These are phyloP conservation scores for Ptiloglossa arizonensis DNA, from an alignment of 1,140 invertebrate species.

Conservation along the genomic window DNA sequence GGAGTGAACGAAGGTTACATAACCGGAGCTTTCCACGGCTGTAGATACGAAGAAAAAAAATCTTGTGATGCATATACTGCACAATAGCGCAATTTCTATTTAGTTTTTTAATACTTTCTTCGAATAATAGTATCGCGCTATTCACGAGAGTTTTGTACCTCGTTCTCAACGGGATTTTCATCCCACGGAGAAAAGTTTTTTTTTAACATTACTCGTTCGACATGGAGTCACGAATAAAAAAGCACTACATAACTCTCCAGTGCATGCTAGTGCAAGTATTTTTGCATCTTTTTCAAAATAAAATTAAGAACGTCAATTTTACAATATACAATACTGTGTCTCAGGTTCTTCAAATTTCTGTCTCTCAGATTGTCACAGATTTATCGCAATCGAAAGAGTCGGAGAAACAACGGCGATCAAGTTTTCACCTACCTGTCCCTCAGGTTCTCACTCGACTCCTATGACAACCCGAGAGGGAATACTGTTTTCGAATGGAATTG, in stretches of 20 bases:
- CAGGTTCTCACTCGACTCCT: too few relatives aligned
- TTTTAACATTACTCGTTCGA: slow-evolving; percentile 8
- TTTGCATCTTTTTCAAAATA: neutral
- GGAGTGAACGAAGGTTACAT: neutral
- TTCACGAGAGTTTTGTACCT: slow-evolving; percentile 1
- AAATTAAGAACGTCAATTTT: too few relatives aligned
- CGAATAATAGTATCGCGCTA: slow-evolving; percentile 29
- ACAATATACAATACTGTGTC: too few relatives aligned
- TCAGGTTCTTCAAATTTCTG: too few relatives aligned
- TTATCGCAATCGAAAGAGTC: too few relatives aligned
- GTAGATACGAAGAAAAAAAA: too few relatives aligned
- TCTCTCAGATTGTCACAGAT: too few relatives aligned
- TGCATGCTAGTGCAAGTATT: neutral
- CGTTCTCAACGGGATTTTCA: neutral
- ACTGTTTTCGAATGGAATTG: too few relatives aligned
- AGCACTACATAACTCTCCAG: neutral
- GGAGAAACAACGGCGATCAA: too few relatives aligned
- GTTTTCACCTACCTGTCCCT: too few relatives aligned
- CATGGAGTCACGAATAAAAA: neutral
- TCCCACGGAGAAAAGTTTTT: neutral
- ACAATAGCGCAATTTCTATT: slow-evolving; percentile 23
- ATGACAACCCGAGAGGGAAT: too few relatives aligned
- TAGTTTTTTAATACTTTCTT: slow-evolving; percentile 40
- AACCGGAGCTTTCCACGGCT: neutral
- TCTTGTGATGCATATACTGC: slow-evolving; percentile 8